Evolutionary conservation across 2,888 invertebrate genomes (phyloP).

Genomic region (Callinectes sapidus): DNA sequence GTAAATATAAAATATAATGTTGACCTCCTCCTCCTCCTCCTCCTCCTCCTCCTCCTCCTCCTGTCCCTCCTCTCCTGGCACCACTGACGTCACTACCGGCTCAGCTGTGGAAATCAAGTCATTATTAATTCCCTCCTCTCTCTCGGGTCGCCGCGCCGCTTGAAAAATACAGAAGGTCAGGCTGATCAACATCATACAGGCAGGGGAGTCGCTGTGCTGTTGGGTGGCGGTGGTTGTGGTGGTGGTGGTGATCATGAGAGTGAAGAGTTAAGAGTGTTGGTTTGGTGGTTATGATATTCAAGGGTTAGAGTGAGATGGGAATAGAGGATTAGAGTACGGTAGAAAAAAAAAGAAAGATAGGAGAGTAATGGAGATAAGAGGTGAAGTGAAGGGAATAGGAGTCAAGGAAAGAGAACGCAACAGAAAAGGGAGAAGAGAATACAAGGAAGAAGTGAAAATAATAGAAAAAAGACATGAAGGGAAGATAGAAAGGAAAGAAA

Average conservation of each 20-base stretch:
- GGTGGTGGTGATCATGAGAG: background rate
- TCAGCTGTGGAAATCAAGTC: conserved; percentile 21
- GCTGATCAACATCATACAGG: background rate
- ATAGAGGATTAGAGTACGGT: background rate
- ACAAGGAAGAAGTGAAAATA: background rate
- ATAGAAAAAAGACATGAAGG: too few relatives aligned
- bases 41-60: conserved; percentile 5
- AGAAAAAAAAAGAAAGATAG: background rate
- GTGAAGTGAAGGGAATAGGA: background rate
- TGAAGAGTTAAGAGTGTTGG: background rate
- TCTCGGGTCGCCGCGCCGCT: background rate
- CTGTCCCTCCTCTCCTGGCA: background rate
- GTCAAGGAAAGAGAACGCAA: background rate
- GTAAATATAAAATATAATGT: background rate
- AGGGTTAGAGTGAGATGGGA: background rate
- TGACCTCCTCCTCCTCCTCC: background rate
- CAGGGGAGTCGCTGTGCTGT: background rate
- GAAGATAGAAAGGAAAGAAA: too few relatives aligned
- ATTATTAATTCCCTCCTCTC: conserved; percentile 3
- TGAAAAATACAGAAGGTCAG: conserved; percentile 21
- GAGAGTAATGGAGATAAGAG: background rate
- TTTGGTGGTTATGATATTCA: too few relatives aligned
- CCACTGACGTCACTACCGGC: background rate
- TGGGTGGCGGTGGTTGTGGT: background rate
- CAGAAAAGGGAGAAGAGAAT: background rate